Base-by-base conservation (phyloP, 1,140 invertebrate species). In the Colletes latitarsis region DNA sequence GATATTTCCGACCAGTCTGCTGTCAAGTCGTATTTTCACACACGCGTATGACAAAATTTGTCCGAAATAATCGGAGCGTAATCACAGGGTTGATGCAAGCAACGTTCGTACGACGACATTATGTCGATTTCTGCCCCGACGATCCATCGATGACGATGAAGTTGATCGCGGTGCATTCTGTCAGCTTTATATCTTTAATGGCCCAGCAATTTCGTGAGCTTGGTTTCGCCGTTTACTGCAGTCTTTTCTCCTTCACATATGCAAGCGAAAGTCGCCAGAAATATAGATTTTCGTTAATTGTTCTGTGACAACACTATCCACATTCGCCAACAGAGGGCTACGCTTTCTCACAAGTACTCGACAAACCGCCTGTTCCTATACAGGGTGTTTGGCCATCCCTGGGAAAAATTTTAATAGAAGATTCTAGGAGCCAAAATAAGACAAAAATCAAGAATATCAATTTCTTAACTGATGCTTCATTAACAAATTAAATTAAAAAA, bases 111-210 rank as follows among this genome's bases (percentile, higher is more conserved):
- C 15, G 30, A 57, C 15, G 30, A n/a, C 52, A 70, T 70, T 57
- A 57, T 57, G 68, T 70, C 68, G 68, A 70, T 39, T 57, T 57
- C 17, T 12, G 3, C 15, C 15, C 21, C 49, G 52, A 41, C 30
- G 68, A 55, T 70, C 17, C 30, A 41, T 70, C 53, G 41, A 39
- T 41, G 12, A 30, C 17, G 53, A 60, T 8, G 17, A 19, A 21
- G 39, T 21, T 17, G 53, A 30, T n/a, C 75, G 21, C n/a, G 30
- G 9, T 30, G 52, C 67, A 55, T 53, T 69, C 55, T 68, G 53
- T 6, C 43, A 2, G 52, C 62, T 77, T 62, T 58, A 77, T 70
- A 15, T 41, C 12, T 60, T 69, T 77, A 77, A 77, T 77, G 43
- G 21, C 55, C 17, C 17, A 21, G 46, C 67, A 77, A 77, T 70